Evolutionary conservation across 2,797 vertebrate genomes (phyloP), one percentile per base, ranked within the genome.

Genomic region (Momotus momota): DNA sequence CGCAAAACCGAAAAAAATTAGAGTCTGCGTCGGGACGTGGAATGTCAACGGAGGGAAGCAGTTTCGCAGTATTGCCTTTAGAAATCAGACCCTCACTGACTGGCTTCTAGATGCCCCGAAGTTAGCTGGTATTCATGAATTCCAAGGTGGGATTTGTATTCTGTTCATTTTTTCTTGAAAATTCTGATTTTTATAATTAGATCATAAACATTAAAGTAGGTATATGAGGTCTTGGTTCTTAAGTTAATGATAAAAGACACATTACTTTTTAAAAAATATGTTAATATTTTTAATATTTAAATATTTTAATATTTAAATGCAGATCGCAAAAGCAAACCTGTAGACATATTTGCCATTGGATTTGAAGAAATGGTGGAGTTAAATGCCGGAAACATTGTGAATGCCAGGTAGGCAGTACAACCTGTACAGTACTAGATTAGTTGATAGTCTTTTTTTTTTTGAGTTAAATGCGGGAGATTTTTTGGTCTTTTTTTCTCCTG

Each of bases 361-460:
- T 99, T 99, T 98, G 99, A 99, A 98, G 99, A 99, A 98, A 99
- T 99, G 99, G 99, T 99, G 92, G 99, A 99, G 96, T 97, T 99
- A 96, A 99, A 99, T 94, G 99, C 99, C 75, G 99, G 99, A 51
- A 99, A 99, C 97, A 99, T 99, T 71, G 99, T 99, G 96, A 99
- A 99, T 74, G 99, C 99, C 86, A 99, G 99, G 99, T 99, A 97
- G 88, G 98, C 78, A 35, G 21, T 64, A 43, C 15, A 72, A 22
- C 66, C 29, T 38, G 6, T 41, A 20, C 23, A 35, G 35, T 26
- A 29, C 9, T 74, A 16, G 6, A 69, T 86, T 67, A 25, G 11
- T 19, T 75, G 65, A 13, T 49, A 73, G 61, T 52, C 6, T 10
- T 18, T 52, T 52, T 52, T 72, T 77, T 67, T 88, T 48, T n/a